phyloP scores from a whole-genome alignment of 2,888 invertebrate genomes.

The Mamestra brassicae region DNA sequence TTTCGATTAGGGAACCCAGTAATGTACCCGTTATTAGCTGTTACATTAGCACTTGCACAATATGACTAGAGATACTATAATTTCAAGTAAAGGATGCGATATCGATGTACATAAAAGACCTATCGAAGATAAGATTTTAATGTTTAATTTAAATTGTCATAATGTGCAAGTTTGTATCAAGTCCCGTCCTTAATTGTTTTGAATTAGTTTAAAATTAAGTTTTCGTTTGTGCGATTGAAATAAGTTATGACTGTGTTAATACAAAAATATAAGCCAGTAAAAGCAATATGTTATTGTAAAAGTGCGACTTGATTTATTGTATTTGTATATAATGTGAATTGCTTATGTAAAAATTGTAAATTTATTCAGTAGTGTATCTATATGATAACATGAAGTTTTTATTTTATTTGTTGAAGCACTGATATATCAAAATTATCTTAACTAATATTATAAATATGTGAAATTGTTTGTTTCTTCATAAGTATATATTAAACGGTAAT shows the following conservation, averaged over 20 bases:
- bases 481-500: not conserved
- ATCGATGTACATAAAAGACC: conserved; percentile 4
- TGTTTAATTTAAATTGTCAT: conserved; percentile 43
- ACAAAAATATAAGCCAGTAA: conserved; percentile 60
- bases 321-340: conserved; percentile 71
- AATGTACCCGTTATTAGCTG: conserved; percentile 45
- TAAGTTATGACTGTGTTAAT: conserved; percentile 46
- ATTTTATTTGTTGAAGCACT: conserved; percentile 41
- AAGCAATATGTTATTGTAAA: conserved; percentile 70
- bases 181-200: conserved; percentile 65
- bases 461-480: conserved; percentile 7
- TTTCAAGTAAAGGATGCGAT: conserved; percentile 20
- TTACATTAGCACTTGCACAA: conserved; percentile 62
- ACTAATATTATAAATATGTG: not conserved
- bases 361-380: conserved; percentile 57
- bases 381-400: conserved; percentile 43
- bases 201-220: conserved; percentile 52
- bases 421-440: conserved; percentile 36
- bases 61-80: conserved; percentile 46
- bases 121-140: conserved; percentile 25
- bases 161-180: conserved; percentile 61
- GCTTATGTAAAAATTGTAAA: conserved; percentile 70
- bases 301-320: conserved; percentile 60
- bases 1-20: conserved; percentile 1
- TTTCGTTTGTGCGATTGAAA: conserved; percentile 45